phyloP scores from a whole-genome alignment of 35 echinoderm and acorn worm genomes.

The Apostichopus parvimensis region DNA sequence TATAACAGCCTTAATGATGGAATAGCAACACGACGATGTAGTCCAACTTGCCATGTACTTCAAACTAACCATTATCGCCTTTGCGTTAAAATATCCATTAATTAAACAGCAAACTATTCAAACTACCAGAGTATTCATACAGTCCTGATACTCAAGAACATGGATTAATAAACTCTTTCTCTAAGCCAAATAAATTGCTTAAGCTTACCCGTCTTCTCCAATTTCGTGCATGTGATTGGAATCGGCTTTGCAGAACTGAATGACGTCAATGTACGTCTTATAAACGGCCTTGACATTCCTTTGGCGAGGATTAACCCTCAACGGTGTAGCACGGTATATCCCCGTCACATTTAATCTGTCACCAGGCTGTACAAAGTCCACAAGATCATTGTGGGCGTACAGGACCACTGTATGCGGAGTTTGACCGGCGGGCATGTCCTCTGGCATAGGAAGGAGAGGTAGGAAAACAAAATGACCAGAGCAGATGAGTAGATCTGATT shows the following conservation, averaged over 20 bases:
- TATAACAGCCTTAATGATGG: no score
- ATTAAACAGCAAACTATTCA: no score
- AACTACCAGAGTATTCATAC: no score
- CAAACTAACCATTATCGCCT: no score
- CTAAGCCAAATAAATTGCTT: no score
- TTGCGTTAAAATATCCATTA: no score
- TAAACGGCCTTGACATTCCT: slow-evolving; percentile 98
- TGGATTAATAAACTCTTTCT: no score
- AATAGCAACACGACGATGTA: no score
- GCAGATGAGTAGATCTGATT: no score
- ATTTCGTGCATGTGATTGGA: slow-evolving; percentile 81
- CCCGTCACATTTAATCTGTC: slow-evolving; percentile 91
- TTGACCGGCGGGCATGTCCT: slow-evolving; percentile 98
- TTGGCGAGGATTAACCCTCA: slow-evolving; percentile 85
- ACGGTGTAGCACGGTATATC: slow-evolving; percentile 95
- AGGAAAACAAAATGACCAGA: not conserved
- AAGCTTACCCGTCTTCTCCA: slow-evolving; percentile 76
- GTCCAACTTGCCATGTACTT: no score
- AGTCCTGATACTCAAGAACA: no score
- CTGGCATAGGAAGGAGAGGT: slow-evolving; percentile 42
- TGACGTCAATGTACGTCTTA: slow-evolving; percentile 99
- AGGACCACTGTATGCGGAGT: slow-evolving; percentile 96
- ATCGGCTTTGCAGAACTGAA: slow-evolving; percentile 92
- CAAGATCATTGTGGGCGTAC: slow-evolving; percentile 96
- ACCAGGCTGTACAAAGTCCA: slow-evolving; percentile 89